These are phyloP conservation scores for Pangasianodon hypophthalmus DNA, from an alignment of 2,113 vertebrate genomes.

Conservation along the genomic window DNA sequence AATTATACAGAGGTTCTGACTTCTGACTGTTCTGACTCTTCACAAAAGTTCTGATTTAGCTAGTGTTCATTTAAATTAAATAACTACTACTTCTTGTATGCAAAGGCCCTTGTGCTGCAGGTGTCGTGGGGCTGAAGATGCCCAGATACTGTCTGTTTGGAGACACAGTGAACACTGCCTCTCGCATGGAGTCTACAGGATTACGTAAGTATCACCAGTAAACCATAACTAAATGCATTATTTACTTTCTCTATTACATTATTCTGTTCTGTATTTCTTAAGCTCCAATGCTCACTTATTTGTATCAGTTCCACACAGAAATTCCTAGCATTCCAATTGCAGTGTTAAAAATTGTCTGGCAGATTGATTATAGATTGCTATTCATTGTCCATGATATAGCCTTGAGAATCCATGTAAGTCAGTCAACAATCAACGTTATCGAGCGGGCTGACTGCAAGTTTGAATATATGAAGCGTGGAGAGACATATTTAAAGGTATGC, in stretches of 20 bases:
- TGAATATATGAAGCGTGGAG: slow-evolving; percentile 87
- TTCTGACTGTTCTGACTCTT: background rate
- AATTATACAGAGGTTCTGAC: background rate
- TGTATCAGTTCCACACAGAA: background rate
- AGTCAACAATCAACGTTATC: slow-evolving; percentile 88
- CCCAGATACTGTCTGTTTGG: slow-evolving; percentile 95
- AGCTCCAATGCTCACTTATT: background rate
- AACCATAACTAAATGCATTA: background rate
- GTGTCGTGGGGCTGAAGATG: slow-evolving; percentile 95
- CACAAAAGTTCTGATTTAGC: background rate
- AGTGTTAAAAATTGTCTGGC: background rate
- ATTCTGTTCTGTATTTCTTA: background rate
- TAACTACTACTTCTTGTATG: slow-evolving; percentile 32
- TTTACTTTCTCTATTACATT: background rate
- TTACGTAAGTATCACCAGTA: slow-evolving; percentile 79
- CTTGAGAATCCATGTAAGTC: slow-evolving; percentile 86
- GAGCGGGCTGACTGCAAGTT: slow-evolving; percentile 88
- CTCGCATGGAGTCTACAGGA: slow-evolving; percentile 93
- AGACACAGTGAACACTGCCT: slow-evolving; percentile 92
- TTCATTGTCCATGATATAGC: slow-evolving; percentile 51
- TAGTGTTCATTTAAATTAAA: background rate
- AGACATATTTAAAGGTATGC: slow-evolving; percentile 89
- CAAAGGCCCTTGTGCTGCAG: slow-evolving; percentile 89
- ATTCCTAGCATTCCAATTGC: background rate
- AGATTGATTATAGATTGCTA: background rate